Evolutionary conservation across 2,797 vertebrate species (phyloP).

Genomic region (Euthynnus affinis): DNA sequence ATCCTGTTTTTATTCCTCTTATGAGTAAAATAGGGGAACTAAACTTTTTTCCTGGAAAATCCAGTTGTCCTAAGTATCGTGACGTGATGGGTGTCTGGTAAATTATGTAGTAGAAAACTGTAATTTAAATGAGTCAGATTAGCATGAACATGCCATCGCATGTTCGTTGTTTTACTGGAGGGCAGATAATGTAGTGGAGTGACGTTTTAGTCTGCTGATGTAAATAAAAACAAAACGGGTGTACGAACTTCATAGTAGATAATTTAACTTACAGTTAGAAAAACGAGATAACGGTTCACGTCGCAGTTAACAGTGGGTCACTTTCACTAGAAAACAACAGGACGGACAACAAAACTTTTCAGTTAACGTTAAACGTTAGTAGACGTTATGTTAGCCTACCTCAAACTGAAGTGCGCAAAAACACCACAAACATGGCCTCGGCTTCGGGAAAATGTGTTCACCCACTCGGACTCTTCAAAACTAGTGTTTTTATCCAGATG

Average conservation of each 20-base stretch:
- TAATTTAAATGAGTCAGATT: conserved; percentile 55
- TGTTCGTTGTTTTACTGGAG: conserved; percentile 20
- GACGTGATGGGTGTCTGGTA: conserved; percentile 31
- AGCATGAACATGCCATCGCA: conserved; percentile 52
- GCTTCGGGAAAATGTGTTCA: neutral
- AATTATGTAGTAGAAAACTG: conserved; percentile 6
- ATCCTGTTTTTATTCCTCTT: neutral
- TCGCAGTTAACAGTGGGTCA: too few relatives aligned
- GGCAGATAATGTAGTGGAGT: neutral
- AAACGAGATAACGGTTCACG: neutral
- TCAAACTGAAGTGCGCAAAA: conserved; percentile 36
- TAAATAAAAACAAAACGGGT: neutral
- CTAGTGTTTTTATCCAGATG: conserved; percentile 1
- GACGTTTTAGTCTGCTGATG: neutral
- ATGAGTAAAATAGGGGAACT: neutral
- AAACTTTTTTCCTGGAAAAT: too few relatives aligned
- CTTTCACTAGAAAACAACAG: neutral
- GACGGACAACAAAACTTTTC: conserved; percentile 12
- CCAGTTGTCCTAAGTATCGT: neutral
- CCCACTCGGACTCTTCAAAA: neutral
- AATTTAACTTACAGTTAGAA: neutral
- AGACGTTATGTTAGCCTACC: conserved; percentile 48
- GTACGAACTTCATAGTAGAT: too few relatives aligned
- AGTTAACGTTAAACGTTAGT: neutral
- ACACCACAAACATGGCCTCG: conserved; percentile 28